Evolutionary conservation across 1,140 invertebrate genomes (phyloP).

Genomic region (Sinella curviseta): DNA sequence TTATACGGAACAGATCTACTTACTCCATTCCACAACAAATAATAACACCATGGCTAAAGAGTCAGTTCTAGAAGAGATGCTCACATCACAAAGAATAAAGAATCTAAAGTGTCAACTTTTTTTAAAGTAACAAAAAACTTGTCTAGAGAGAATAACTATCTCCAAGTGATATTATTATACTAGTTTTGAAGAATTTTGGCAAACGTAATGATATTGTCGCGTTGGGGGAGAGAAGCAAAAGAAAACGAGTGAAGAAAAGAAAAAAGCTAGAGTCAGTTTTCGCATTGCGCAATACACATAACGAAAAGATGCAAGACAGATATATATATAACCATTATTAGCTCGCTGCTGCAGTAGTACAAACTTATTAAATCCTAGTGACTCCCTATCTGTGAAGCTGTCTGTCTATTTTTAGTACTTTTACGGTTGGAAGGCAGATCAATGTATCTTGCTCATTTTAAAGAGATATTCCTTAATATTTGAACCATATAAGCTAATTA

Average conservation of each 20-base stretch:
- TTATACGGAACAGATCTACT: not conserved
- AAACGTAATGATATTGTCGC: not conserved
- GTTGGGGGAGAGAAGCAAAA: not conserved
- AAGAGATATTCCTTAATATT: no score
- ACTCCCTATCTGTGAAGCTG: no score
- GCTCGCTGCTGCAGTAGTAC: no score
- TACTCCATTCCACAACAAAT: not conserved
- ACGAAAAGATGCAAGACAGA: not conserved
- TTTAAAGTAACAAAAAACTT: not conserved
- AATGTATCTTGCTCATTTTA: no score
- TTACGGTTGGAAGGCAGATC: no score
- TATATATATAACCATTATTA: not conserved
- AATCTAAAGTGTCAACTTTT: slow-evolving; percentile 1
- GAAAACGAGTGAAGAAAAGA: not conserved
- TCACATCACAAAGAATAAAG: not conserved
- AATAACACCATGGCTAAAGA: not conserved
- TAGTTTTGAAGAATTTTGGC: not conserved
- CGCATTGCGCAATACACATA: slow-evolving; percentile 14
- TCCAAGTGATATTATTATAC: not conserved
- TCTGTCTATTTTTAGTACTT: no score
- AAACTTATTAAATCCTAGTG: no score
- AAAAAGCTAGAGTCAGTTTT: not conserved
- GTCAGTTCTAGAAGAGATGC: no score
- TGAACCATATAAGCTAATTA: no score
- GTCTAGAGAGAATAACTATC: not conserved